A percentile compares a stretch with the other conserved stretches of the same genome.
These are phyloP conservation scores for Drosophila greeni DNA, from an alignment of 2,888 invertebrate species.

Conservation along the genomic window DNA sequence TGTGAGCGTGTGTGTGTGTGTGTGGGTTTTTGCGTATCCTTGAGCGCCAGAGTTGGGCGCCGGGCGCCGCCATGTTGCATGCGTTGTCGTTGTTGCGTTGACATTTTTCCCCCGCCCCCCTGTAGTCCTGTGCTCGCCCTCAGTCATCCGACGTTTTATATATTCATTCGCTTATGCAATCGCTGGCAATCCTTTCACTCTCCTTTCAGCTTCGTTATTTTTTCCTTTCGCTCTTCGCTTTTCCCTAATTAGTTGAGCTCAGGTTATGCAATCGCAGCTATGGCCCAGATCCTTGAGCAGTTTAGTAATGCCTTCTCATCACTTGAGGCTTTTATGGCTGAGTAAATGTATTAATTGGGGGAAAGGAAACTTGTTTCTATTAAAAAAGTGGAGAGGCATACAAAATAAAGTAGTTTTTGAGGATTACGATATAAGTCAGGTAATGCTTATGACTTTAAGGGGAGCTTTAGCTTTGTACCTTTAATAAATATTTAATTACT, in stretches of 20 bases:
- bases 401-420: too few species aligned
- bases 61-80: slow-evolving; percentile 52
- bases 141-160: slow-evolving; percentile 12
- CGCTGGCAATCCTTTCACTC: slow-evolving; percentile 28
- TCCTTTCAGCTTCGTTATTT: slow-evolving; percentile 13
- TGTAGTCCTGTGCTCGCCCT: slow-evolving; percentile 19
- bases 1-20: not conserved
- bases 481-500: not conserved
- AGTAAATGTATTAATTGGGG: slow-evolving; percentile 12
- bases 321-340: slow-evolving; percentile 2
- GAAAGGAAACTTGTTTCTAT: not conserved
- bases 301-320: slow-evolving; percentile 1
- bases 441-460: not conserved
- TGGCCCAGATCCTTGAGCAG: slow-evolving; percentile 4
- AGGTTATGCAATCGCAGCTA: slow-evolving; percentile 20
- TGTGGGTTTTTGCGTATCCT: slow-evolving; percentile 52
- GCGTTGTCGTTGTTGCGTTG: slow-evolving; percentile 54
- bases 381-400: not conserved
- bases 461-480: not conserved
- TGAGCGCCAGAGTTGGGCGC: slow-evolving; percentile 48
- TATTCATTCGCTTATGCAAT: slow-evolving; percentile 37
- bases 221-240: not conserved
- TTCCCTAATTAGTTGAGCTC: slow-evolving; percentile 24
- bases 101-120: slow-evolving; percentile 47
- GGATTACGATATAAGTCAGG: not conserved